Conservation (phyloP, 1,140 invertebrate species). For the Elysia chlorotica region DNA sequence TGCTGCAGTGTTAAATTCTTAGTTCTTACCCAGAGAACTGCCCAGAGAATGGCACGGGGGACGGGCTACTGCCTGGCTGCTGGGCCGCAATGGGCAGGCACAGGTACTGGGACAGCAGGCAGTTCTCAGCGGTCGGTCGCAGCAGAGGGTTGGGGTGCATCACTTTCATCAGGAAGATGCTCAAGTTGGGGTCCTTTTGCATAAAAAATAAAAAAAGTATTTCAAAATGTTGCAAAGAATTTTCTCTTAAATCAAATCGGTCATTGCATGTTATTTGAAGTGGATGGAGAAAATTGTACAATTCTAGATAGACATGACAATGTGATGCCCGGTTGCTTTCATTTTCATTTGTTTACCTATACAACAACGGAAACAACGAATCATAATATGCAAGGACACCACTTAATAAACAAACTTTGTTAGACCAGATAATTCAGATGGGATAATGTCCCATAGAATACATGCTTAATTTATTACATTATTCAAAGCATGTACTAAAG, state of each 20-base stretch:
- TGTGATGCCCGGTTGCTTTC: not conserved
- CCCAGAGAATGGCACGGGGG: too few species aligned
- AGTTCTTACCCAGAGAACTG: too few species aligned
- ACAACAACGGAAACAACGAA: too few species aligned
- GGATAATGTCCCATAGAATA: too few species aligned
- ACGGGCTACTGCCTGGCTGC: not conserved
- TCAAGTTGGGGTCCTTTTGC: slow-evolving; percentile 3
- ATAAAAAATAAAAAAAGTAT: not conserved
- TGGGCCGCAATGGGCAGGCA: not conserved
- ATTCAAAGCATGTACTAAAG: too few species aligned
- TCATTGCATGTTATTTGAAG: not conserved
- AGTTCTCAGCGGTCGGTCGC: slow-evolving; percentile 14
- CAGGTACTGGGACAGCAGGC: slow-evolving; percentile 12
- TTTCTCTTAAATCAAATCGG: not conserved
- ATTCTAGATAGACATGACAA: too few species aligned
- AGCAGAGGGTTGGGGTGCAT: slow-evolving; percentile 6
- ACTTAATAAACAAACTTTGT: too few species aligned
- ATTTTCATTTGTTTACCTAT: too few species aligned
- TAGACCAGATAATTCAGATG: too few species aligned
- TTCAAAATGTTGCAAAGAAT: not conserved
- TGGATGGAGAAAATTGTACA: not conserved
- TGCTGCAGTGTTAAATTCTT: too few species aligned
- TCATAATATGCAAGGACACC: too few species aligned
- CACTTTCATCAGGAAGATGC: slow-evolving; percentile 16
- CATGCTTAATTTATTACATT: too few species aligned